Percentiles rank a stretch among this genome's conserved stretches.
These are phyloP conservation scores for Actenoides hombroni DNA, from an alignment of 2,113 vertebrate genomes.

Conservation along the genomic window DNA sequence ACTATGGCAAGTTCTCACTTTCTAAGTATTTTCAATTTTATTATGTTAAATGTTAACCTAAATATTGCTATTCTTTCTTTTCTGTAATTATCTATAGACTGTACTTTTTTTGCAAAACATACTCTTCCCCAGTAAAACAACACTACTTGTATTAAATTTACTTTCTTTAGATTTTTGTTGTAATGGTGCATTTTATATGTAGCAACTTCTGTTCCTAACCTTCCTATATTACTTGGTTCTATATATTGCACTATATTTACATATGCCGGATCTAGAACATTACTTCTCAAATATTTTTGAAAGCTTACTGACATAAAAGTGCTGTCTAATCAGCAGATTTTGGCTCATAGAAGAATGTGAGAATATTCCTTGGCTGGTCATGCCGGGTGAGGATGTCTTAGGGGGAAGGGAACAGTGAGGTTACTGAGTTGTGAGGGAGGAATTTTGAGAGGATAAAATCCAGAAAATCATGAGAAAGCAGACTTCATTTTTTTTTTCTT, in stretches of 20 bases:
- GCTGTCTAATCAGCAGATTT: background rate
- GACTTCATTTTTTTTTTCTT: background rate
- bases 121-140: background rate
- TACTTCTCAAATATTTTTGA: background rate
- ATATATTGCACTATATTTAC: background rate
- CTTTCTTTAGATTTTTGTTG: background rate
- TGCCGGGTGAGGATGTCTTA: background rate
- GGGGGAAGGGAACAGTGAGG: background rate
- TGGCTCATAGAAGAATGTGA: background rate
- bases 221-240: background rate
- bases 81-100: background rate
- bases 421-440: background rate
- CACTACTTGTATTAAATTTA: background rate
- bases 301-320: background rate
- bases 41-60: background rate
- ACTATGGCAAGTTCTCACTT: background rate
- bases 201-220: background rate
- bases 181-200: background rate
- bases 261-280: background rate
- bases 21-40: background rate
- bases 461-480: background rate
- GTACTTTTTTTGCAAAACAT: background rate
- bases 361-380: background rate
- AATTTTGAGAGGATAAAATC: background rate
- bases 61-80: background rate